A percentile compares a stretch with the other conserved stretches of the same genome.
These are phyloP conservation scores for Aphodius sticticus DNA, from an alignment of 2,888 invertebrate species.

Conservation along the genomic window DNA sequence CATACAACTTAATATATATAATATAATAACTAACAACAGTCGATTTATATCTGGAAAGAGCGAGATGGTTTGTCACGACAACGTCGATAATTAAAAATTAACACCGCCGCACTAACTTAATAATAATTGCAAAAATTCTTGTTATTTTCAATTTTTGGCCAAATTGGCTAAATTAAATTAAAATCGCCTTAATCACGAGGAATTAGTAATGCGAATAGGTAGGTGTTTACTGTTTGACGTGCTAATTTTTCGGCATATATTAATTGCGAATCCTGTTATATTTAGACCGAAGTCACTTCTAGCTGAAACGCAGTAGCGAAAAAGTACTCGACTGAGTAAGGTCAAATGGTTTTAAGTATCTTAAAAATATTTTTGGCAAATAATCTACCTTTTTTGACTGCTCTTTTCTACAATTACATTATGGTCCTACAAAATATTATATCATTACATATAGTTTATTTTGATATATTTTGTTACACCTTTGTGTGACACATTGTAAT, in stretches of 20 bases:
- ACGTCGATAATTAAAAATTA: background rate
- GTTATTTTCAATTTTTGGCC: background rate
- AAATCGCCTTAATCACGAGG: background rate
- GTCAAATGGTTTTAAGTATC: background rate
- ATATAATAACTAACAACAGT: background rate
- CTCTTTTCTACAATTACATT: too few species aligned
- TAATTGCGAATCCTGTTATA: background rate
- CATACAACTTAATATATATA: too few species aligned
- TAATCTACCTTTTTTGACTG: too few species aligned
- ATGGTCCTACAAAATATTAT: too few species aligned
- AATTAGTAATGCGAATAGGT: background rate
- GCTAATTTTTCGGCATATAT: background rate
- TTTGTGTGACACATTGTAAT: too few species aligned
- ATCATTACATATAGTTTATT: too few species aligned
- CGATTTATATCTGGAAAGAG: background rate
- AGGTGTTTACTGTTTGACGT: background rate
- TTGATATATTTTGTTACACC: too few species aligned
- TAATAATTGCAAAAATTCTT: background rate
- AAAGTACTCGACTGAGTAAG: background rate
- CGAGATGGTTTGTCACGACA: background rate
- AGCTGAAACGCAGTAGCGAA: background rate
- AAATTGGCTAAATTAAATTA: conserved; percentile 4
- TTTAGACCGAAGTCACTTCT: background rate
- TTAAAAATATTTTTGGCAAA: too few species aligned
- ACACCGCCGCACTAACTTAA: background rate